Conservation (phyloP, 1,140 invertebrate species). For the Drosophila gunungcola region DNA sequence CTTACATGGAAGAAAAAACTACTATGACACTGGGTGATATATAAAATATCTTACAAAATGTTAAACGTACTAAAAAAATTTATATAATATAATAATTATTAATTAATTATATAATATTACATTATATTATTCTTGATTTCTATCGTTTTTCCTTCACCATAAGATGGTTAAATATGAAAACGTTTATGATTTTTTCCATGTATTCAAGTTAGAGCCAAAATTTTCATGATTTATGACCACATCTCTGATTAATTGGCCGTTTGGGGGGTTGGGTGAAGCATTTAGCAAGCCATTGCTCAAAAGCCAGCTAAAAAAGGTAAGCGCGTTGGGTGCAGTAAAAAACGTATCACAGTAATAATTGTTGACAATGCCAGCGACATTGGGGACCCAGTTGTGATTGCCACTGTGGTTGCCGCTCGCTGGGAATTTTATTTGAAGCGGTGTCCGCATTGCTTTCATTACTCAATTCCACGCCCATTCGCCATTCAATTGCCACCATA, state of each 20-base stretch:
- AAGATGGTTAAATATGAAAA: too few relatives aligned
- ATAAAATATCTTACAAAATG: too few relatives aligned
- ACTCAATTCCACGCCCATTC: slow-evolving; percentile 81
- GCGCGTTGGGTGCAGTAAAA: slow-evolving; percentile 36
- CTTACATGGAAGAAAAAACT: not conserved
- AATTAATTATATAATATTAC: too few relatives aligned
- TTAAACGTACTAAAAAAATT: too few relatives aligned
- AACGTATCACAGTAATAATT: slow-evolving; percentile 77
- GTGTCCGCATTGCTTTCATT: slow-evolving; percentile 55
- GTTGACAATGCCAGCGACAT: slow-evolving; percentile 56
- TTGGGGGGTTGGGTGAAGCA: slow-evolving; percentile 12
- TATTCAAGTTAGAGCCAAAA: slow-evolving; percentile 1
- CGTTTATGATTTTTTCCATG: not conserved
- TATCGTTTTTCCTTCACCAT: too few relatives aligned
- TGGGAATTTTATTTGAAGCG: slow-evolving; percentile 36
- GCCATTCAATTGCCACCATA: slow-evolving; percentile 79
- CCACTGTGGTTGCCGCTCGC: slow-evolving; percentile 23
- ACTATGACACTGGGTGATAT: not conserved
- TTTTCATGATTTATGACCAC: slow-evolving; percentile 65
- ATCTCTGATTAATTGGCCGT: slow-evolving; percentile 63
- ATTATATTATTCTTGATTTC: not conserved
- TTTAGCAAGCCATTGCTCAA: slow-evolving; percentile 37
- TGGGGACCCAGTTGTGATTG: slow-evolving; percentile 41
- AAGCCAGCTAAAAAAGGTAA: slow-evolving; percentile 19
- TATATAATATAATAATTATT: too few relatives aligned